These are phyloP conservation scores for Nematostella vectensis DNA, from an alignment of 92 coral and sea anemone genomes.

Conservation along the genomic window DNA sequence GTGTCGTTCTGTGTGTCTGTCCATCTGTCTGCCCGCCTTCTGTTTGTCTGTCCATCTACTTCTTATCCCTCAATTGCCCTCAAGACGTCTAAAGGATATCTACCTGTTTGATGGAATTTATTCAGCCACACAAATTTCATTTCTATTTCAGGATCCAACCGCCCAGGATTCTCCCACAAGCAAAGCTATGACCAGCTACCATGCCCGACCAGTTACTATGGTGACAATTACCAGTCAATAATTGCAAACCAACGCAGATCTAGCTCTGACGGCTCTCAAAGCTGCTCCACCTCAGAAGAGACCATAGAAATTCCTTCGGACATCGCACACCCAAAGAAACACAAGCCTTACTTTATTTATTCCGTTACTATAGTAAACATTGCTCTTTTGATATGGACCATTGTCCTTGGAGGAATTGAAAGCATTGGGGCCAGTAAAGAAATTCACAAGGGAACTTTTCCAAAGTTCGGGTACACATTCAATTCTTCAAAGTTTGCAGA, in stretches of 20 bases:
- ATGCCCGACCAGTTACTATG: constrained; percentile 46
- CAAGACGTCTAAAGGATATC: too few relatives aligned
- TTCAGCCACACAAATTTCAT: too few relatives aligned
- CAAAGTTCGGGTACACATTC: constrained; percentile 43
- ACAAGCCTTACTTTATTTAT: constrained; percentile 44
- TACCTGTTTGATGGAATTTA: too few relatives aligned
- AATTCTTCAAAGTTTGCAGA: constrained; percentile 1
- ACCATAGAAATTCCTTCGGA: constrained; percentile 6
- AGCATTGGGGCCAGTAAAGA: constrained; percentile 25
- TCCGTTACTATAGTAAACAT: constrained; percentile 38
- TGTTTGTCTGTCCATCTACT: too few relatives aligned
- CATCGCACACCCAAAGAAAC: constrained; percentile 3
- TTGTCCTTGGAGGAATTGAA: constrained; percentile 50
- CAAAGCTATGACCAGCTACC: constrained; percentile 53
- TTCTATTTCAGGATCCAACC: neutral
- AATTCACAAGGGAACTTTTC: constrained; percentile 1
- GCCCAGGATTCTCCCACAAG: constrained; percentile 13
- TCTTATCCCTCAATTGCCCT: too few relatives aligned
- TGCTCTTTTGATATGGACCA: constrained; percentile 37
- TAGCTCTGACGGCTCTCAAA: neutral
- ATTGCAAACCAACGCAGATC: constrained; percentile 5
- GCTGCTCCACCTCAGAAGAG: constrained; percentile 18
- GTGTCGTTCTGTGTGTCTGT: too few relatives aligned
- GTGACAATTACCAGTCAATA: constrained; percentile 40
- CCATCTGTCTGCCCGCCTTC: too few relatives aligned